Conservation (phyloP, 2,113 vertebrate species). For the Ibidorhyncha struthersii region DNA sequence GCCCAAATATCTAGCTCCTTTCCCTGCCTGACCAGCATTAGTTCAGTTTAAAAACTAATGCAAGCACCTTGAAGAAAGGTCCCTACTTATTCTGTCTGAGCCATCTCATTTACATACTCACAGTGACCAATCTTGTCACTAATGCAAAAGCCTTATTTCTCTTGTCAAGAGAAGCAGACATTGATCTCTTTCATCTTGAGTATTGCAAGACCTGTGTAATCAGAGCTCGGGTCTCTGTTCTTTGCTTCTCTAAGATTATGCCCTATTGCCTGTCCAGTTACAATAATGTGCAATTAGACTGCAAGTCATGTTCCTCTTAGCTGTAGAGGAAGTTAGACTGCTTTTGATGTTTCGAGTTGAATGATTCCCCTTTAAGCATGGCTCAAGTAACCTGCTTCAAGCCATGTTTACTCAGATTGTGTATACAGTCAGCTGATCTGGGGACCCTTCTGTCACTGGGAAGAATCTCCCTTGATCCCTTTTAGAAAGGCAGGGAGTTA, state of each 20-base stretch:
- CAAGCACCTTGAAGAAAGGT: not conserved
- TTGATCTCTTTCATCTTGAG: slow-evolving; percentile 24
- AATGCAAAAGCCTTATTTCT: slow-evolving; percentile 5
- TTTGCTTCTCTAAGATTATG: not conserved
- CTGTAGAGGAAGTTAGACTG: not conserved
- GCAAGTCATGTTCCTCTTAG: slow-evolving; percentile 21
- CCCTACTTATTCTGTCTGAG: not conserved
- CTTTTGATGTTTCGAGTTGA: slow-evolving; percentile 35
- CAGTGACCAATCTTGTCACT: not conserved
- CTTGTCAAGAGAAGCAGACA: not conserved
- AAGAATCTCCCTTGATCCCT: not conserved
- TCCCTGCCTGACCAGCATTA: not conserved
- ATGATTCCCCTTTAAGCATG: not conserved
- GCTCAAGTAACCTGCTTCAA: slow-evolving; percentile 5
- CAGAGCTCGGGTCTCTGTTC: slow-evolving; percentile 2
- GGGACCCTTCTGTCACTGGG: not conserved
- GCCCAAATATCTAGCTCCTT: not conserved
- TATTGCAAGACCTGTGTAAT: slow-evolving; percentile 1
- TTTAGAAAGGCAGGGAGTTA: not conserved
- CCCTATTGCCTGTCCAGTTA: not conserved
- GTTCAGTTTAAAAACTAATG: not conserved
- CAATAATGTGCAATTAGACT: slow-evolving; percentile 17
- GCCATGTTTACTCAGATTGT: not conserved
- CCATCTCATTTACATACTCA: slow-evolving; percentile 9
- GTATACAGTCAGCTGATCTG: not conserved